A percentile compares a stretch with the other conserved stretches of the same genome.
These are phyloP conservation scores for Thamnophis sirtalis DNA, from an alignment of 2,113 vertebrate genomes.

Conservation along the genomic window DNA sequence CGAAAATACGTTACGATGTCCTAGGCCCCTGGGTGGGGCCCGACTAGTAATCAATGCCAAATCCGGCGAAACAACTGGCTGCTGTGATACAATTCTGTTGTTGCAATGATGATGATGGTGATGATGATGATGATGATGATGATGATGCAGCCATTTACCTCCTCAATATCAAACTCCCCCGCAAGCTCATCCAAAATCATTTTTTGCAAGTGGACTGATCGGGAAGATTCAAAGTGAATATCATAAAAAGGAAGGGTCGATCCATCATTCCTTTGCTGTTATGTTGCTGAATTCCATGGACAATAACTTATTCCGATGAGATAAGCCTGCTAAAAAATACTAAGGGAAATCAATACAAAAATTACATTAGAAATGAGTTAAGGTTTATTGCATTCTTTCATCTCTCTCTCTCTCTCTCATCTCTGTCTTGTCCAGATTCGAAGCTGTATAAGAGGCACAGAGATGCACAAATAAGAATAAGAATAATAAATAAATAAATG, in stretches of 20 bases:
- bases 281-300: not conserved
- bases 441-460: not conserved
- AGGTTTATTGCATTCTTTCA: not conserved
- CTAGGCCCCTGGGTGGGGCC: too few relatives aligned
- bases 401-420: not conserved
- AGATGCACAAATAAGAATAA: not conserved
- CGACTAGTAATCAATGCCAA: too few relatives aligned
- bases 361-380: not conserved
- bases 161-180: not conserved
- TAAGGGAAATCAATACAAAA: not conserved
- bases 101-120: too few relatives aligned
- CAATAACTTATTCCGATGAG: not conserved
- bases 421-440: not conserved
- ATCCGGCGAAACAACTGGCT: too few relatives aligned
- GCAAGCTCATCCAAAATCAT: not conserved
- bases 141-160: not conserved
- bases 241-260: accelerated
- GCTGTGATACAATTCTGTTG: too few relatives aligned
- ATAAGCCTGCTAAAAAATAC: constrained; percentile 3
- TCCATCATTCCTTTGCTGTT: not conserved
- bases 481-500: not conserved
- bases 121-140: too few relatives aligned
- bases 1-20: too few relatives aligned
- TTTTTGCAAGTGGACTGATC: not conserved
- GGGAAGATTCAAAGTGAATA: accelerated